Conservation (phyloP, 2,797 vertebrate species). For the Dermochelys coriacea region DNA sequence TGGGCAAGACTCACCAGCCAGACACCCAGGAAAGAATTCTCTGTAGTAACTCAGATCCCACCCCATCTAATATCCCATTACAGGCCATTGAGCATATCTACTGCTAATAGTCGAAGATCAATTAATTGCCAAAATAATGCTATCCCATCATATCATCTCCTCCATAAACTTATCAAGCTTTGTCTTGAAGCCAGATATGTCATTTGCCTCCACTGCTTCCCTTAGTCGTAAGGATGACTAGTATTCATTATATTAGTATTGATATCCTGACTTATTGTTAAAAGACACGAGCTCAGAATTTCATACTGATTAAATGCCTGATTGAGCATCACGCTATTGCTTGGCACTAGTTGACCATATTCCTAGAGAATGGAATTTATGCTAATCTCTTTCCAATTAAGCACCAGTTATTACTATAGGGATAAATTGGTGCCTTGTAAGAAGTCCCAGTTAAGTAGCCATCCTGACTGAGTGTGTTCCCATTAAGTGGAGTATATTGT, state of each 20-base stretch:
- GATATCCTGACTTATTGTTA: background rate
- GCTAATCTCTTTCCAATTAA: constrained; percentile 28
- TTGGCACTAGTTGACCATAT: background rate
- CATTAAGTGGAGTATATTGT: background rate
- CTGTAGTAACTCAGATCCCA: no score
- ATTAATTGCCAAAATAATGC: no score
- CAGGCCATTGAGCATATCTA: no score
- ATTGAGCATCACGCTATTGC: background rate
- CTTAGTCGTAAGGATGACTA: background rate
- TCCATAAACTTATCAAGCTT: no score
- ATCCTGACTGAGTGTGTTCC: background rate
- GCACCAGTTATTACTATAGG: background rate
- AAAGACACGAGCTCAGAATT: constrained; percentile 2
- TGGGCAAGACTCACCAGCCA: no score
- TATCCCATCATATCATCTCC: no score
- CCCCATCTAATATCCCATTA: no score
- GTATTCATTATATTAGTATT: background rate
- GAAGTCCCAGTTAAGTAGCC: background rate
- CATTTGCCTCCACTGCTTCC: no score
- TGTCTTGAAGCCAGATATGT: no score
- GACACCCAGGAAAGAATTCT: no score
- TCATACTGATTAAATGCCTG: constrained; percentile 1
- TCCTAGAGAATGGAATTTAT: background rate
- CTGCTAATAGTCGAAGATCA: no score
- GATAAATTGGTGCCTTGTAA: constrained; percentile 2